Evolutionary conservation across 2,113 vertebrate species (phyloP).

Genomic region (Tylochromis polylepis): DNA sequence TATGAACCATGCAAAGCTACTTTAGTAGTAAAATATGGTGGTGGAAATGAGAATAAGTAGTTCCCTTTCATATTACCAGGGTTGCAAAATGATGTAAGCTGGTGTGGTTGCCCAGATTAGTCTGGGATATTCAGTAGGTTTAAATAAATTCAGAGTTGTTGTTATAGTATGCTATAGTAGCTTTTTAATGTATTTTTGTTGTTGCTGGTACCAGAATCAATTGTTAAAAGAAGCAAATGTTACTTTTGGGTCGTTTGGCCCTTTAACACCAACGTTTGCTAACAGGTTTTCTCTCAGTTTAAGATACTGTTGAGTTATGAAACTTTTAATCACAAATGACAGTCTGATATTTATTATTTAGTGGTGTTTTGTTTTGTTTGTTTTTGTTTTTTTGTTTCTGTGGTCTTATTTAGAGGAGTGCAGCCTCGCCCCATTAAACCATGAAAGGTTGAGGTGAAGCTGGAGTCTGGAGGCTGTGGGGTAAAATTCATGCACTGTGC

Average conservation of each 20-base stretch:
- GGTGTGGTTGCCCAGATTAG: not conserved
- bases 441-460: not conserved
- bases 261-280: not conserved
- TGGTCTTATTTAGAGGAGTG: not conserved
- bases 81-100: not conserved
- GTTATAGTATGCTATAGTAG: not conserved
- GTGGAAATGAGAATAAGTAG: no score
- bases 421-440: not conserved
- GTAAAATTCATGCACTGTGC: not conserved
- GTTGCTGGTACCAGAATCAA: not conserved
- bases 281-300: not conserved
- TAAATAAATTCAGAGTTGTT: not conserved
- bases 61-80: no score
- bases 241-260: accelerated
- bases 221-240: not conserved
- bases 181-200: not conserved
- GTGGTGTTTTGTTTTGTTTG: no score
- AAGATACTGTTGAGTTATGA: no score
- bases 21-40: no score
- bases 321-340: not conserved
- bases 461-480: not conserved
- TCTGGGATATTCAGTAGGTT: not conserved
- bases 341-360: not conserved
- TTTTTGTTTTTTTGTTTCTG: not conserved
- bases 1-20: no score